phyloP scores from a whole-genome alignment of 2,797 vertebrate genomes.

The Vultur gryphus region DNA sequence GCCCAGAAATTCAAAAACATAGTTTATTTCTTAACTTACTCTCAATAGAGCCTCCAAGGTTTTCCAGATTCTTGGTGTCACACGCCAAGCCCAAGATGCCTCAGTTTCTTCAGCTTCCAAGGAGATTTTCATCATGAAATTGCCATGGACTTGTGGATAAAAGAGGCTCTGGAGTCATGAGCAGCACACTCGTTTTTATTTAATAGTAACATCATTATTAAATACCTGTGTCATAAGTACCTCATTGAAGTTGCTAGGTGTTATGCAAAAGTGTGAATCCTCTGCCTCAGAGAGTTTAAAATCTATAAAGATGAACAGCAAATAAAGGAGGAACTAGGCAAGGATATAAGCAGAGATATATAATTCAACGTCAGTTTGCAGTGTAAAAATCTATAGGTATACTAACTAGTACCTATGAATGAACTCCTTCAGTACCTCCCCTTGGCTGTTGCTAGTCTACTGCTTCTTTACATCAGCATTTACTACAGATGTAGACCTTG shows the following conservation, averaged over 20 bases:
- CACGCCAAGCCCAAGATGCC: rapidly evolving
- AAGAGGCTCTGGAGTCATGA: neutral
- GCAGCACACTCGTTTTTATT: neutral
- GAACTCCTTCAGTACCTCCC: neutral
- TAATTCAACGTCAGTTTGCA: neutral
- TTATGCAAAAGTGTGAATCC: neutral
- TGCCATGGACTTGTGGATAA: neutral
- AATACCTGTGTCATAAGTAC: neutral
- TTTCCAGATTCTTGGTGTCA: neutral
- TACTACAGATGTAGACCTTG: neutral
- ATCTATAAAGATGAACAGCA: neutral
- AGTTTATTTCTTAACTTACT: neutral
- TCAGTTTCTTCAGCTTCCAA: neutral
- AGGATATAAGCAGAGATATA: neutral
- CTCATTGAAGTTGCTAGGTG: neutral
- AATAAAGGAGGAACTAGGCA: neutral
- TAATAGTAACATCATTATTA: neutral
- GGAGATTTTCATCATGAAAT: neutral
- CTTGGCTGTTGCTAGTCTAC: neutral
- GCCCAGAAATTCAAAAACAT: neutral
- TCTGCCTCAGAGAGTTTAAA: neutral
- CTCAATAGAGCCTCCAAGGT: neutral
- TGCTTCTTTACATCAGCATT: neutral
- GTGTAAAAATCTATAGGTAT: neutral
- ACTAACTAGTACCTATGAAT: neutral